Base-by-base conservation (phyloP, 2,797 vertebrate species). In the Staurois parvus region DNA sequence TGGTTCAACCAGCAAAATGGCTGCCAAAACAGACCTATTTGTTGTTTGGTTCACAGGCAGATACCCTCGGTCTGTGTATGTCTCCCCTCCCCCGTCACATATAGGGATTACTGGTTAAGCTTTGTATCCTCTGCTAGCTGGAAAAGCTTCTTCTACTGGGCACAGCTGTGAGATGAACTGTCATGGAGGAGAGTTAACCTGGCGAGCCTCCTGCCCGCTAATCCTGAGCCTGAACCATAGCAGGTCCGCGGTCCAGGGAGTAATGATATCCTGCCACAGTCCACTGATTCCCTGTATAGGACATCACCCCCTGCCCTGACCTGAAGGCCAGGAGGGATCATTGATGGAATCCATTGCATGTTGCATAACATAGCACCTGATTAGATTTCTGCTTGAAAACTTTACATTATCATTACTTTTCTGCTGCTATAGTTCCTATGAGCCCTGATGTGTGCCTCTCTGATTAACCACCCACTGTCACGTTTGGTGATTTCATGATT, bases 101-200 rank as follows among this genome's bases (percentile, higher is more conserved):
- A 24, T 42, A 34, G 13, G 77, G 77, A 85, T 81, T 81, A 80
- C n/a, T 59, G 42, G 15, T 32, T 69, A 81, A 80, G 30, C 76
- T 64, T 72, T 37, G 9, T 74, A 17, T 72, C 12, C 45, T 73
- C 76, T 72, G 56, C n/a, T 72, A 26, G 26, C 19, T 29, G 68
- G 67, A 76, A 59, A 82, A 81, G 32, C 45, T 45, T 29, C 66
- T 37, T 66, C 75, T 72, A 24, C 21, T 7, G 30, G 66, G 17
- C 64, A 84, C 42, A 62, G 83, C 74, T 79, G 75, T 64, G 76
- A 64, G 24, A 42, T 76, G 52, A 62, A 21, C 82, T 28, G 29
- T 30, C 75, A 29, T 30, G 13, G 24, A 0, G 2, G 45, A 75
- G 37, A 52, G 26, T 17, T 76, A 52, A 37, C 15, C 52, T 29